These are phyloP conservation scores for Ectropis crepuscularia DNA, from an alignment of 2,888 invertebrate species.

Conservation along the genomic window DNA sequence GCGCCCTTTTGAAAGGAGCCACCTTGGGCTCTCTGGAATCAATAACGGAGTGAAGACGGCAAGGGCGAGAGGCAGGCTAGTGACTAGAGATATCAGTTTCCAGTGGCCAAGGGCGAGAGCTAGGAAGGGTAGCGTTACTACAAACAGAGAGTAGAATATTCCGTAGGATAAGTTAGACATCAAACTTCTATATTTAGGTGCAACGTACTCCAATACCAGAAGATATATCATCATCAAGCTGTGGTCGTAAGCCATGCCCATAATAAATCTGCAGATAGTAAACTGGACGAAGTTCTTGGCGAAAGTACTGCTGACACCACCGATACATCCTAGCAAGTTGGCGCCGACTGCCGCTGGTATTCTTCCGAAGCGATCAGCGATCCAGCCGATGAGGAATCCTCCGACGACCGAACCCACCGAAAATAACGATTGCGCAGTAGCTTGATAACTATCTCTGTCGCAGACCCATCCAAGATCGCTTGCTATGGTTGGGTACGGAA, in stretches of 20 bases:
- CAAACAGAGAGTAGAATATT: conserved; percentile 58
- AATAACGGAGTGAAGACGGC: conserved; percentile 58
- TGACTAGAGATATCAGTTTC: conserved; percentile 62
- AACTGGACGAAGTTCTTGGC: conserved; percentile 58
- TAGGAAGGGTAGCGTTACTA: conserved; percentile 60
- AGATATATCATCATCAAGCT: conserved; percentile 66
- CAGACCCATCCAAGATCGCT: conserved; percentile 69
- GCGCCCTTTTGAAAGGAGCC: conserved; percentile 63
- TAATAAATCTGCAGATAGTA: conserved; percentile 58
- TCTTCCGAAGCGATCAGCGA: conserved; percentile 64
- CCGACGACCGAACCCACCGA: conserved; percentile 64
- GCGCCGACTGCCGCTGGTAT: conserved; percentile 58
- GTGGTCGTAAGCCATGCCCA: conserved; percentile 67
- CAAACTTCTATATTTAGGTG: conserved; percentile 65
- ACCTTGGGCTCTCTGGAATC: conserved; percentile 66
- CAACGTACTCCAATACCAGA: conserved; percentile 63
- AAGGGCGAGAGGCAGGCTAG: conserved; percentile 59
- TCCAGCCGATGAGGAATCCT: conserved; percentile 62
- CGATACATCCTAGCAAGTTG: conserved; percentile 57
- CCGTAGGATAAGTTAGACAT: conserved; percentile 62
- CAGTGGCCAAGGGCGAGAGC: conserved; percentile 62
- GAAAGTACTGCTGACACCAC: conserved; percentile 59
- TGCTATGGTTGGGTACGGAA: conserved; percentile 67
- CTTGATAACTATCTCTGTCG: conserved; percentile 64
- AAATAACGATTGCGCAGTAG: conserved; percentile 65